Evolutionary conservation across 2,888 invertebrate genomes (phyloP).

Genomic region (Elmis aenea): DNA sequence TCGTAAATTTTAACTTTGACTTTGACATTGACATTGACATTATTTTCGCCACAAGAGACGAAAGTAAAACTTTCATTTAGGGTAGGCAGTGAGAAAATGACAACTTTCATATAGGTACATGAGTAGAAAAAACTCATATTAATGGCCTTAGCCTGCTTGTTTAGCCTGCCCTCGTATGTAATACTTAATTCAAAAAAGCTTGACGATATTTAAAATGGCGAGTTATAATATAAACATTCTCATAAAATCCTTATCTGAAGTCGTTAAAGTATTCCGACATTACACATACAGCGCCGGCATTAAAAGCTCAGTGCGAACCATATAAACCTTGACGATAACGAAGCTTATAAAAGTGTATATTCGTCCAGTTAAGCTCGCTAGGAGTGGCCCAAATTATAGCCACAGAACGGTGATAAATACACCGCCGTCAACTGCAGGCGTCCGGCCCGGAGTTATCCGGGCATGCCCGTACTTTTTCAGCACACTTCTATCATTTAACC

Average conservation of each 20-base stretch:
- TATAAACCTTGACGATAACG: conserved; percentile 27
- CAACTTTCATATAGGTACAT: too few species aligned
- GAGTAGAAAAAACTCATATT: too few species aligned
- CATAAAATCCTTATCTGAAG: conserved; percentile 13
- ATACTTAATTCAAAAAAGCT: too few species aligned
- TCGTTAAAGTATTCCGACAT: conserved; percentile 21
- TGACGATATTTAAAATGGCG: too few species aligned
- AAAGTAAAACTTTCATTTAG: too few species aligned
- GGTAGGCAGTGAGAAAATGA: too few species aligned
- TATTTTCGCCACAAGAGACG: too few species aligned
- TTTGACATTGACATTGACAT: too few species aligned
- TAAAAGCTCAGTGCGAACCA: conserved; percentile 24
- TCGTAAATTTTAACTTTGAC: too few species aligned
- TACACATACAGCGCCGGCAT: conserved; percentile 23
- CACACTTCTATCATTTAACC: too few species aligned
- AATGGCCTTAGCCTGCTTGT: too few species aligned
- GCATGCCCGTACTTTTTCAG: conserved; percentile 10
- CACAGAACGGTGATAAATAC: conserved; percentile 28
- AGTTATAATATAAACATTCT: conserved; percentile 8
- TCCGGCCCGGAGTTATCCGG: conserved; percentile 17
- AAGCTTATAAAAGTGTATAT: conserved; percentile 30
- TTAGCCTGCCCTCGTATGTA: too few species aligned
- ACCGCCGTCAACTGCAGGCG: conserved; percentile 22
- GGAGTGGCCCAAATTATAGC: conserved; percentile 26
- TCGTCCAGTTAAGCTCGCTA: conserved; percentile 20